Conservation (phyloP, 2,888 invertebrate genomes). For the Amaurobius ferox region DNA sequence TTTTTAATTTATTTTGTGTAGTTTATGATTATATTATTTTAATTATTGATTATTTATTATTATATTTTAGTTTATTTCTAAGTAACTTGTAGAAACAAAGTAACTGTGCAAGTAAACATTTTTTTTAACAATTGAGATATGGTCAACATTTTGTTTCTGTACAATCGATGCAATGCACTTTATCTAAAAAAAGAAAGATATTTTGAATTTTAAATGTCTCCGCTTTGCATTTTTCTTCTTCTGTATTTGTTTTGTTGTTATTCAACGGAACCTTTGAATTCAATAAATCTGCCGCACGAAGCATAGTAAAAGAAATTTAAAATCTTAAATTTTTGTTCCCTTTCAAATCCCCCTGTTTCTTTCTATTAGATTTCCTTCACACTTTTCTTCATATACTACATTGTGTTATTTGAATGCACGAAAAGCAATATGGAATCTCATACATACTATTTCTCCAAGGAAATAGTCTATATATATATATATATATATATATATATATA, state of each 20-base stretch:
- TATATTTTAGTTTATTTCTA: no score
- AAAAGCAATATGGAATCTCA: neutral
- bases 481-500: no score
- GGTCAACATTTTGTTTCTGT: neutral
- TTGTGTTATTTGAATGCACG: neutral
- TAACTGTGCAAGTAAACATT: no score
- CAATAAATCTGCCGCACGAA: constrained; percentile 2
- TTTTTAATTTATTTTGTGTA: no score
- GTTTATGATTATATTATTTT: no score
- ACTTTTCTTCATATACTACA: neutral
- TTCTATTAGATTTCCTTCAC: neutral
- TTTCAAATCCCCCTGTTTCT: neutral
- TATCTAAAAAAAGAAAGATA: neutral
- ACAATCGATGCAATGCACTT: neutral
- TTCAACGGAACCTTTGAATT: neutral
- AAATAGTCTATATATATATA: no score
- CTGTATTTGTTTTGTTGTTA: neutral
- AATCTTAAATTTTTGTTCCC: neutral
- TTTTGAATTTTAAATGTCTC: neutral
- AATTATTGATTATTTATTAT: no score
- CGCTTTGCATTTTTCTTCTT: neutral
- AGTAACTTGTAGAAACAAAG: no score
- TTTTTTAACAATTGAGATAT: neutral
- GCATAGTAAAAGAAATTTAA: neutral
- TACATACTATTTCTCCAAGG: no score